Evolutionary conservation across 2,888 invertebrate species (phyloP), one percentile per base, ranked within the genome.

Genomic region (Bombylius major): DNA sequence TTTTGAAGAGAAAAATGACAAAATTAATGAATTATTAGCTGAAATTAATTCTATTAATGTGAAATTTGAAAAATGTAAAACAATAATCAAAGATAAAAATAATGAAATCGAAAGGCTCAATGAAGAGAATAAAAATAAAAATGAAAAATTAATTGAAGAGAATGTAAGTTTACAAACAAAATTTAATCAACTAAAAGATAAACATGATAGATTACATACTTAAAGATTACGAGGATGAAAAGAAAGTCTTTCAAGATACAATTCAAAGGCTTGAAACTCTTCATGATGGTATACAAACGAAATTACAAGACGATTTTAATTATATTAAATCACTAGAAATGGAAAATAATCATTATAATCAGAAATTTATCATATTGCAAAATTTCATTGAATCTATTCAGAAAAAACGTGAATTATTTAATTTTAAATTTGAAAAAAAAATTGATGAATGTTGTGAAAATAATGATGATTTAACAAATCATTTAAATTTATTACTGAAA

Each of bases 251-350:
- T 61, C 65, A 70, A 56, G 57, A 65, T 52, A 70, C 69, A 8
- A 68, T 68, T 11, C 57, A 56, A 0, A 66, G 66, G 0, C 59
- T 73, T 8, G 72, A 73, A 55, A 71, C 69, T 0, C 58, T 73
- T 4, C 68, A 72, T 45, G 68, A 68, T 58, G 71, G 71, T 55
- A 70, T 70, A 11, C 70, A 84, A 59, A 83, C 84, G 4, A 88
- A 87, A 71, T 69, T 89, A 12, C 84, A 85, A 67, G 87, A 89
- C 69, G 77, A 85, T 59, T 84, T 87, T 66, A 77, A 84, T 51
- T 84, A 83, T 59, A 83, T 87, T 12, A 51, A 55, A 33, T 14
- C 51, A 1, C 14, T 55, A n/a, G 51, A 55, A 47, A 5, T 32
- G 9, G 55, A 55, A 32, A 55, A 55, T 47, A 55, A 51, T 14